A percentile compares a stretch with the other conserved stretches of the same genome.
Conservation (phyloP, 2,797 vertebrate species). For the Syngnathus rostellatus region DNA sequence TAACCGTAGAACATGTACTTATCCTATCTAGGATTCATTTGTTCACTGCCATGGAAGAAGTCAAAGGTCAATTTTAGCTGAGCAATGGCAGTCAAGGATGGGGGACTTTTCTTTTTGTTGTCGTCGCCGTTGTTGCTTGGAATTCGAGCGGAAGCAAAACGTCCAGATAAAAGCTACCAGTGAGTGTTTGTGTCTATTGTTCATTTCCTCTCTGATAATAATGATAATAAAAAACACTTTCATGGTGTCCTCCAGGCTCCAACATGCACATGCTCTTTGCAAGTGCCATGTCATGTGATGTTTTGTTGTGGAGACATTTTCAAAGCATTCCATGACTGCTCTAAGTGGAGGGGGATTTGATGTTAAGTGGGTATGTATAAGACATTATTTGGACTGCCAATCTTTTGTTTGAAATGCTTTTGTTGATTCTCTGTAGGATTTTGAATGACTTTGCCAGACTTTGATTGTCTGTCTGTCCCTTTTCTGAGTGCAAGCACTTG, state of each 20-base stretch:
- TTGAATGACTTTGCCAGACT: not conserved
- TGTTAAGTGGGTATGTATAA: not conserved
- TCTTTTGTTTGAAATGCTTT: not conserved
- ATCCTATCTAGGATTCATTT: not conserved
- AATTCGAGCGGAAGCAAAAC: not conserved
- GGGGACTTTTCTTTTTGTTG: not conserved
- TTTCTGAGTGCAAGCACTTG: not conserved
- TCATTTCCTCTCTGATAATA: not conserved
- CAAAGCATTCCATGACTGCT: not conserved
- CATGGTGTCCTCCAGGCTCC: not conserved
- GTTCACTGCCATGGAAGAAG: no score
- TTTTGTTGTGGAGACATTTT: not conserved
- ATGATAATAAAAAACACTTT: no score
- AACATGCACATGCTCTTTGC: not conserved
- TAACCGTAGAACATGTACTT: no score
- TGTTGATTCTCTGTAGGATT: not conserved
- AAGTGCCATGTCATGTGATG: not conserved
- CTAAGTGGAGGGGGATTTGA: not conserved
- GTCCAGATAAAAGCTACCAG: not conserved
- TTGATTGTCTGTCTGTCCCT: no score
- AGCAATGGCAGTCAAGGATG: not conserved
- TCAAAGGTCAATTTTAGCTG: no score
- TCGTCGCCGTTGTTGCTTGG: not conserved
- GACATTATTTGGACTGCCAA: not conserved
- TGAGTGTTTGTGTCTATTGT: not conserved